These are phyloP conservation scores for Azorinus chamasolen DNA, from an alignment of 2,888 invertebrate species.

Conservation along the genomic window DNA sequence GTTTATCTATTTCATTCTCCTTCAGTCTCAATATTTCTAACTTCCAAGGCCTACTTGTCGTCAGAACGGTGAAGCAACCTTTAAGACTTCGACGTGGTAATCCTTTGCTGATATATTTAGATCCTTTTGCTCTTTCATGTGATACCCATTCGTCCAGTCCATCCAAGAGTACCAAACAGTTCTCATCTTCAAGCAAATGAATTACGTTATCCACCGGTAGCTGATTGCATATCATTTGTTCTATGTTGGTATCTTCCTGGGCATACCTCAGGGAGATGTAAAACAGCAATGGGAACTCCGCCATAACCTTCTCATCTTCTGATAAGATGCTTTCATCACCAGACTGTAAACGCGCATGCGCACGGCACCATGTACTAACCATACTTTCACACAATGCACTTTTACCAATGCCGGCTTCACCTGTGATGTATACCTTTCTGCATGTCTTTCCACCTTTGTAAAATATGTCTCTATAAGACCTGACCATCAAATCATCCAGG, in stretches of 20 bases:
- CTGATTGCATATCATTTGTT: background rate
- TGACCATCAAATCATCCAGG: background rate
- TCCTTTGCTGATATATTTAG: no score
- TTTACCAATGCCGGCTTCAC: constrained; percentile 5
- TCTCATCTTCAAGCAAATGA: no score
- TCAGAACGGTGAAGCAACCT: no score
- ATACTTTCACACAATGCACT: background rate
- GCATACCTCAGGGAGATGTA: constrained; percentile 4
- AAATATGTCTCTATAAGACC: constrained; percentile 5
- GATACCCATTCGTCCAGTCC: no score
- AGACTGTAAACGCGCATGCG: background rate
- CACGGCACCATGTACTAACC: background rate
- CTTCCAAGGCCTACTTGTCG: no score
- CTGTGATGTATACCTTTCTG: constrained; percentile 1
- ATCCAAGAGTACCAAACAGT: no score
- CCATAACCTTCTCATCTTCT: background rate
- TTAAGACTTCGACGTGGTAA: no score
- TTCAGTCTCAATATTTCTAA: no score
- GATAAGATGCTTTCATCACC: background rate
- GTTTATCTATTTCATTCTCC: no score
- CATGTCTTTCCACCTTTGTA: background rate
- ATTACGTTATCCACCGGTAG: background rate
- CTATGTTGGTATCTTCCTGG: background rate
- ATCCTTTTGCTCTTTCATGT: no score
- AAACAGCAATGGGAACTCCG: constrained; percentile 1